Percentiles rank a stretch among this genome's conserved stretches.
phyloP scores from a whole-genome alignment of 2,113 vertebrate species.

The Oncorhynchus tshawytscha region DNA sequence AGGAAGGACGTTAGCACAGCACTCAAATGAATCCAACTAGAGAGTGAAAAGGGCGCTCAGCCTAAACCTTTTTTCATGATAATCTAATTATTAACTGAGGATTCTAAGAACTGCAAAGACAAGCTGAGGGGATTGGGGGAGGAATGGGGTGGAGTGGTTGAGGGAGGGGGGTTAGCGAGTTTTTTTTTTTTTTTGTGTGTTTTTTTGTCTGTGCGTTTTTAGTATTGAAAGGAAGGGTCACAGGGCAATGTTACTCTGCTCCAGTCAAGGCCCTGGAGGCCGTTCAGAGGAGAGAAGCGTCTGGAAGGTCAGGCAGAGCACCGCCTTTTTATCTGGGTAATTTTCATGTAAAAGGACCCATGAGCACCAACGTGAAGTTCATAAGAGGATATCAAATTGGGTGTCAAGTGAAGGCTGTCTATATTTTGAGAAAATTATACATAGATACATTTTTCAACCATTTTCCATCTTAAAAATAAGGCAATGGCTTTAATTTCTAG shows the following conservation, averaged over 20 bases:
- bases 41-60: constrained; percentile 59
- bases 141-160: constrained; percentile 14
- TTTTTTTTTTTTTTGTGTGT: too few species aligned
- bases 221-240: constrained; percentile 47
- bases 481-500: too few species aligned
- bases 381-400: too few species aligned
- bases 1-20: constrained; percentile 62
- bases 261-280: constrained; percentile 45
- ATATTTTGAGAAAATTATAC: too few species aligned
- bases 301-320: constrained; percentile 53
- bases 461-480: too few species aligned
- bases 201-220: constrained; percentile 32
- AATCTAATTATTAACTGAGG: constrained; percentile 73
- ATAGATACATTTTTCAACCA: too few species aligned
- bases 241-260: constrained; percentile 52
- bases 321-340: constrained; percentile 36
- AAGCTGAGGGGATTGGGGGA: constrained; percentile 28
- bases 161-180: background rate
- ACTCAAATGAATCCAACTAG: constrained; percentile 67
- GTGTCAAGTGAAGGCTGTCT: too few species aligned
- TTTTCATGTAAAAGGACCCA: background rate
- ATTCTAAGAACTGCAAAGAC: constrained; percentile 57
- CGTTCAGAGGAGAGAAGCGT: constrained; percentile 45
- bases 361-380: too few species aligned
- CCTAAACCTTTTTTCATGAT: constrained; percentile 69